Evolutionary conservation across 2,113 vertebrate species (phyloP).

Genomic region (Phylloscopus whistleri): DNA sequence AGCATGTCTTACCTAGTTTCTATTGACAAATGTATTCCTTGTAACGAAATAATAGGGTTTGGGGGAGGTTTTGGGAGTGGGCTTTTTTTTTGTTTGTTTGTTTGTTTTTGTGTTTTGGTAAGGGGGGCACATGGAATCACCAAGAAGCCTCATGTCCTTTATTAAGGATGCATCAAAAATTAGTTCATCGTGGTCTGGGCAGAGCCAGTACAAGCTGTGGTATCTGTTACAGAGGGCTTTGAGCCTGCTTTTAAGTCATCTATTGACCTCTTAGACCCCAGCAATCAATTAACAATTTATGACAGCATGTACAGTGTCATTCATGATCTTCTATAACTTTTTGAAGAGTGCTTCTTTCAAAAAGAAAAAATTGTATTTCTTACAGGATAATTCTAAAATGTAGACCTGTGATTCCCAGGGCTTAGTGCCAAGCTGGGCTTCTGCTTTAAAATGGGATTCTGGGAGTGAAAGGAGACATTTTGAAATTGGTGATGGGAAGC

Average conservation of each 20-base stretch:
- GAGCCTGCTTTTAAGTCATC: neutral
- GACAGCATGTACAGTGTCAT: neutral
- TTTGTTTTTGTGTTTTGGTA: neutral
- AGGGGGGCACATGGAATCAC: neutral
- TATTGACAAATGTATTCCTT: neutral
- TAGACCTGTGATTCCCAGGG: neutral
- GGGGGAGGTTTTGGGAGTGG: too few relatives aligned
- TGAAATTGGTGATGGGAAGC: neutral
- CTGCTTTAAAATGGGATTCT: neutral
- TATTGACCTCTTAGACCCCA: neutral
- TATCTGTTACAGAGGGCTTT: neutral
- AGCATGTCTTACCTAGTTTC: neutral
- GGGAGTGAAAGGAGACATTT: neutral
- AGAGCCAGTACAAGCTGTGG: neutral
- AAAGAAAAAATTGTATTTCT: neutral
- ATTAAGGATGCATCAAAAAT: neutral
- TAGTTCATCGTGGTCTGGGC: neutral
- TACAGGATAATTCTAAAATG: neutral
- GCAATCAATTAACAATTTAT: constrained; percentile 6
- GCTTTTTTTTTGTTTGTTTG: neutral
- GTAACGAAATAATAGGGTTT: neutral
- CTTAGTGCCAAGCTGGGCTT: neutral
- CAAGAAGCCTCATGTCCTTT: neutral
- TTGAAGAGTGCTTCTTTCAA: neutral
- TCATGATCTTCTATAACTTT: neutral